Conservation (phyloP, 1,140 invertebrate species). For the Coenobita brevimanus region DNA sequence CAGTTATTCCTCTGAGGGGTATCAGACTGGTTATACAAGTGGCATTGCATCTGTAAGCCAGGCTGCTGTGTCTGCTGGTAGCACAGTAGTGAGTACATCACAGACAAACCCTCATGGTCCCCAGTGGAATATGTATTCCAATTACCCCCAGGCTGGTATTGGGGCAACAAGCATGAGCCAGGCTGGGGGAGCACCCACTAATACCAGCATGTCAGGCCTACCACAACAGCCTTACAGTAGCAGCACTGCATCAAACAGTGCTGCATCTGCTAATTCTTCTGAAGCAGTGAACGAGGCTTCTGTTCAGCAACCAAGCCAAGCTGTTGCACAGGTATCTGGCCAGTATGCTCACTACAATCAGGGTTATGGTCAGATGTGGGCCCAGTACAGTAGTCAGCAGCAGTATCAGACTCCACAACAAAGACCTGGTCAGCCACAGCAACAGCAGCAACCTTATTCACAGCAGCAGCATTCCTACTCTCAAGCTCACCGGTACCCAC, state of each 20-base stretch:
- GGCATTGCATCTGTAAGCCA: not conserved
- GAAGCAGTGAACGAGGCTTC: not conserved
- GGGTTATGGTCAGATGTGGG: constrained; percentile 33
- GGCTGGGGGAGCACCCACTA: not conserved
- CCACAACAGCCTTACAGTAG: not conserved
- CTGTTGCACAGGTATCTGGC: not conserved
- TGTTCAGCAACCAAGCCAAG: not conserved
- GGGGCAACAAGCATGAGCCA: constrained; percentile 33
- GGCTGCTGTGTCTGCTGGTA: not conserved
- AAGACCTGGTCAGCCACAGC: constrained; percentile 32
- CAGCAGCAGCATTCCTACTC: constrained; percentile 46
- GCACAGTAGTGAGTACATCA: not conserved
- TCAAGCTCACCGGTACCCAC: constrained; percentile 38
- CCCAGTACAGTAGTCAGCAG: constrained; percentile 46
- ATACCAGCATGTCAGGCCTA: constrained; percentile 27
- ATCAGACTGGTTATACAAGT: too few species aligned
- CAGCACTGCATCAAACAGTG: not conserved
- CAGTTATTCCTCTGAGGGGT: too few species aligned
- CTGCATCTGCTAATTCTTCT: not conserved
- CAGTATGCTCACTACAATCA: constrained; percentile 32
- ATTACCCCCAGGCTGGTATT: constrained; percentile 44
- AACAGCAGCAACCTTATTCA: constrained; percentile 27
- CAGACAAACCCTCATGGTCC: not conserved
- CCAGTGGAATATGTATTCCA: constrained; percentile 51
- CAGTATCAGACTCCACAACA: constrained; percentile 35